A percentile compares a stretch with the other conserved stretches of the same genome.
These are phyloP conservation scores for Mimumesa dahlbomi DNA, from an alignment of 2,888 invertebrate species.

Conservation along the genomic window DNA sequence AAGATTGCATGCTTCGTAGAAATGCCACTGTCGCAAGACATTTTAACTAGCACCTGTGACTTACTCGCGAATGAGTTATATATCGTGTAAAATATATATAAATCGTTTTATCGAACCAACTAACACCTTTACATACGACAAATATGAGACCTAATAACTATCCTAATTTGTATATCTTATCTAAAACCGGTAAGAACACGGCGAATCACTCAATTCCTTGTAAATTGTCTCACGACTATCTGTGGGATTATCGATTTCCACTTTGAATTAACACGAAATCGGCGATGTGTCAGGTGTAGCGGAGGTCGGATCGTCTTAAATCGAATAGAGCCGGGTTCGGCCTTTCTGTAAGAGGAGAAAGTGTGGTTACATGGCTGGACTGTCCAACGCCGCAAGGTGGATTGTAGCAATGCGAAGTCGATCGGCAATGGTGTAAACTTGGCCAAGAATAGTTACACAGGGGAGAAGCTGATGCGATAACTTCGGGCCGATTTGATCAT, in stretches of 20 bases:
- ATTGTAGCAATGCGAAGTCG: conserved; percentile 59
- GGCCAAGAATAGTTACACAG: conserved; percentile 27
- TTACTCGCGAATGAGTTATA: conserved; percentile 19
- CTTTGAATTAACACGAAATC: too few species aligned
- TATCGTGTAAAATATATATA: background rate
- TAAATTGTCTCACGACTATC: too few species aligned
- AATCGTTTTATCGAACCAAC: too few species aligned
- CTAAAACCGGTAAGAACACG: too few species aligned
- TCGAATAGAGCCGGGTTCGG: conserved; percentile 36
- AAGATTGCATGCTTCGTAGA: conserved; percentile 59
- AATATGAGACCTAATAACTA: too few species aligned
- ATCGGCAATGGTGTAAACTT: conserved; percentile 60
- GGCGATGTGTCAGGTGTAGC: conserved; percentile 4
- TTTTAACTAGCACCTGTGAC: conserved; percentile 38
- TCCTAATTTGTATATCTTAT: too few species aligned
- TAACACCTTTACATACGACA: too few species aligned
- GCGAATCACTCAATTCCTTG: too few species aligned
- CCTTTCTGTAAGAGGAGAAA: conserved; percentile 69
- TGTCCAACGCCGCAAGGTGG: conserved; percentile 57
- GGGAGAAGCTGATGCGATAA: background rate
- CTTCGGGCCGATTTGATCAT: too few species aligned
- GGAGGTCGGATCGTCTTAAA: conserved; percentile 39
- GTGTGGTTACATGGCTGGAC: conserved; percentile 63
- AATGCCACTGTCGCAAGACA: conserved; percentile 64
- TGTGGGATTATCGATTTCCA: too few species aligned